These are phyloP conservation scores for Mesoligia furuncula DNA, from an alignment of 2,888 invertebrate species.

Conservation along the genomic window DNA sequence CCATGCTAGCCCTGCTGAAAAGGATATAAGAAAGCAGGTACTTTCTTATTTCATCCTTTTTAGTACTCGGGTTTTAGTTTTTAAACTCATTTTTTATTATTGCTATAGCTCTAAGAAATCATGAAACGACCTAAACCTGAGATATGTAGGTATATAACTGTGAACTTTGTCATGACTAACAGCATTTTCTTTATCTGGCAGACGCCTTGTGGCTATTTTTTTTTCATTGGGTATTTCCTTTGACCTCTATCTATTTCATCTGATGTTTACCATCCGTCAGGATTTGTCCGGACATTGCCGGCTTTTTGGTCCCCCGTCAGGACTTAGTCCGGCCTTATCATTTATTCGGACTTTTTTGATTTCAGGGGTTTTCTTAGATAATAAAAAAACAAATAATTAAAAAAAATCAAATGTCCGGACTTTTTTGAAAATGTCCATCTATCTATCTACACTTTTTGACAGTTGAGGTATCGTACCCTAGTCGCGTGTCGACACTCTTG, in stretches of 20 bases:
- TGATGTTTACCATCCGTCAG: not conserved
- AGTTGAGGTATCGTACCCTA: not conserved
- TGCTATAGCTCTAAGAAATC: not conserved
- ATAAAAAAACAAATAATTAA: not conserved
- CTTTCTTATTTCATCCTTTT: no score
- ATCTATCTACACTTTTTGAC: no score
- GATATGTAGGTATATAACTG: not conserved
- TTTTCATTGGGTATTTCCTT: not conserved
- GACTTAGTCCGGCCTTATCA: not conserved
- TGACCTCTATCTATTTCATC: not conserved
- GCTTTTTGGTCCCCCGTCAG: not conserved
- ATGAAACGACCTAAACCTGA: not conserved
- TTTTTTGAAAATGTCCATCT: no score
- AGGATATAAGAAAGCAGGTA: no score
- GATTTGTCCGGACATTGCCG: not conserved
- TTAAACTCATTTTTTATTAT: not conserved
- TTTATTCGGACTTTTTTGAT: not conserved
- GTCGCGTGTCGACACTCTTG: not conserved
- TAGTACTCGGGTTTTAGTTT: no score
- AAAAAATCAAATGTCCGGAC: not conserved
- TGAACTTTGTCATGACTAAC: not conserved
- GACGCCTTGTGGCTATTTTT: not conserved
- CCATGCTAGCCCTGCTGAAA: no score
- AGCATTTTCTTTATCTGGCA: not conserved
- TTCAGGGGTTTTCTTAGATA: not conserved